phyloP scores from a whole-genome alignment of 2,797 vertebrate genomes.

The Megaceryle alcyon region DNA sequence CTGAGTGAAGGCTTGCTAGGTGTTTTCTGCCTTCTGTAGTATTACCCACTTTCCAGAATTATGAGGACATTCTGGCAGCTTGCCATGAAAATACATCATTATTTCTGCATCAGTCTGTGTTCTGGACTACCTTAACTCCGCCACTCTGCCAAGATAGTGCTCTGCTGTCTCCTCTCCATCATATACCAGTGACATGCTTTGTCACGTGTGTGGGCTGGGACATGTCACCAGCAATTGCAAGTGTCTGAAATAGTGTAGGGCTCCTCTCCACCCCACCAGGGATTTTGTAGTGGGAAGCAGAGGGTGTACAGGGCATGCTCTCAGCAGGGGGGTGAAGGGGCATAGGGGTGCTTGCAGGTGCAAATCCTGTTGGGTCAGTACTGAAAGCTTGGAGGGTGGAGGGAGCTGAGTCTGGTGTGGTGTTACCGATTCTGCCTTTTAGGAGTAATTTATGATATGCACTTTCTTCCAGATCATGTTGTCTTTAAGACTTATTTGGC shows the following conservation, averaged over 20 bases:
- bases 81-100: neutral
- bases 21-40: neutral
- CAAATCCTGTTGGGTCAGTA: neutral
- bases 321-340: accelerated
- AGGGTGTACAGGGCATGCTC: neutral
- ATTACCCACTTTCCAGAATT: neutral
- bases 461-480: neutral
- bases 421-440: neutral
- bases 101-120: neutral
- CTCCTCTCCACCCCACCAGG: neutral
- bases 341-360: neutral
- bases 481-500: neutral
- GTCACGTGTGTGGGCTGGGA: neutral
- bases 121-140: neutral
- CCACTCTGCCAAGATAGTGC: neutral
- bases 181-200: neutral
- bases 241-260: neutral
- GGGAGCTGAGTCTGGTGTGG: neutral
- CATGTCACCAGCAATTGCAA: neutral
- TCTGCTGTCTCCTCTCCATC: neutral
- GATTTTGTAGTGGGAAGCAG: neutral
- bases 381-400: neutral
- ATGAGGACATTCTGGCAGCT: neutral
- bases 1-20: neutral
- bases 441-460: neutral